Base-by-base conservation (phyloP, 1,140 invertebrate species). In the Pentalonia nigronervosa region DNA sequence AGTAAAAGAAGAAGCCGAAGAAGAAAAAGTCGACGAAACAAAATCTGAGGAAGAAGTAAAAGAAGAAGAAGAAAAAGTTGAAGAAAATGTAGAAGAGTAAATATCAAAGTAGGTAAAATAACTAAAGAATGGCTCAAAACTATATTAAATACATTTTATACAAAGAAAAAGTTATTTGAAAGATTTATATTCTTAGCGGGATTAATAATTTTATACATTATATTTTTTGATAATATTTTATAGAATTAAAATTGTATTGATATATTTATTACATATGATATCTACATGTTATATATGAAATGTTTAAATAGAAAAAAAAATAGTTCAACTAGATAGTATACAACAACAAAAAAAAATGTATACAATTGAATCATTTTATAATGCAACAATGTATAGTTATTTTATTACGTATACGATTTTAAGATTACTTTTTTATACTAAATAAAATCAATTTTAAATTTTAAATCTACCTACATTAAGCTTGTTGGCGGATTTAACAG, bases 91-190 rank as follows among this genome's bases (percentile, higher is more conserved):
- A 89, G 17, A 50, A 48, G 87, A 89, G 20, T 89, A 25, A 41
- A 89, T 53, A 36, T 53, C n/a, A 89, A 89, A 41, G 21, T 25
- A 21, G 0, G 30, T 34, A 50, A 48, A 41, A 14, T 30, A 23
- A 36, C 34, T 84, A 41, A 84, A 41, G 83, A 34, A 41, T 23
- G 88, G 50, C 88, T 89, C n/a, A 89, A 89, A 56, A 56, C 41
- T 36, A 89, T 34, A 11, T 86, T 45, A 45, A 53, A 87, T 84
- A 84, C 36, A 84, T 41, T 86, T 86, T 45, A 84, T 86, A 47
- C 45, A 47, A 86, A 86, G n/a, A 86, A 86, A 23, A 86, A 86
- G 34, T 20, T 36, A 36, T 36, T 83, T 47, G 7, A 30, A 86
- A 47, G 21, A 30, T 86, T 76, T 76, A 67, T 67, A n/a, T 67